Evolutionary conservation across 1,140 invertebrate species (phyloP).

Genomic region (Musca vetustissima): DNA sequence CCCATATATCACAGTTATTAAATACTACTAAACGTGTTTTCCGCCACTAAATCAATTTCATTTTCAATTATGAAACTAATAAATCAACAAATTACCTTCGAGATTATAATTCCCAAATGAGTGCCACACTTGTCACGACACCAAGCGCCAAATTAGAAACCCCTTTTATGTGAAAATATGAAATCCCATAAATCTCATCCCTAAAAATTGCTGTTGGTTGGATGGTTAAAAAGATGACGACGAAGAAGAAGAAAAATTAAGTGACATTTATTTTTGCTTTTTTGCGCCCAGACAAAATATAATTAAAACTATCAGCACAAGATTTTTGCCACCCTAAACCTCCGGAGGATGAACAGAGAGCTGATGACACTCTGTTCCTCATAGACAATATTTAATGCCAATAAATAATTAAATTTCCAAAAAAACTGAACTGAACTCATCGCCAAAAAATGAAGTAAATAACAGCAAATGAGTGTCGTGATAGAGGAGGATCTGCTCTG

Average conservation of each 20-base stretch:
- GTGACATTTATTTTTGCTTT: too few relatives aligned
- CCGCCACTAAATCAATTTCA: slow-evolving; percentile 9
- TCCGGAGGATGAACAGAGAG: too few relatives aligned
- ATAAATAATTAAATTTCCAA: slow-evolving; percentile 21
- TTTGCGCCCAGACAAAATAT: slow-evolving; percentile 1
- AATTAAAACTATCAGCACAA: slow-evolving; percentile 13
- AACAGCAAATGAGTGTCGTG: too few relatives aligned
- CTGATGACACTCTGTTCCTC: not conserved
- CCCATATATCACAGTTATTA: too few relatives aligned
- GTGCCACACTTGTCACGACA: not conserved
- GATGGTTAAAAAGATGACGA: not conserved
- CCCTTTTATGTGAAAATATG: not conserved
- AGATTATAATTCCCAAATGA: slow-evolving; percentile 14
- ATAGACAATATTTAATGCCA: slow-evolving; percentile 16
- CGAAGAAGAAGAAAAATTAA: not conserved
- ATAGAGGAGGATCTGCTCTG: not conserved
- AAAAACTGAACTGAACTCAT: not conserved
- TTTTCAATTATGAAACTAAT: slow-evolving; percentile 7
- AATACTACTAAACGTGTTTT: too few relatives aligned
- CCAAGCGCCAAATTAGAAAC: too few relatives aligned
- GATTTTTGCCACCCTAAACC: not conserved
- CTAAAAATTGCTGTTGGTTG: not conserved
- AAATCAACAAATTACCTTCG: slow-evolving; percentile 19
- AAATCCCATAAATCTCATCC: slow-evolving; percentile 8
- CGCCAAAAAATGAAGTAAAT: not conserved